Base-by-base conservation (phyloP, 2,888 invertebrate genomes). In the Ochlodes sylvanus region DNA sequence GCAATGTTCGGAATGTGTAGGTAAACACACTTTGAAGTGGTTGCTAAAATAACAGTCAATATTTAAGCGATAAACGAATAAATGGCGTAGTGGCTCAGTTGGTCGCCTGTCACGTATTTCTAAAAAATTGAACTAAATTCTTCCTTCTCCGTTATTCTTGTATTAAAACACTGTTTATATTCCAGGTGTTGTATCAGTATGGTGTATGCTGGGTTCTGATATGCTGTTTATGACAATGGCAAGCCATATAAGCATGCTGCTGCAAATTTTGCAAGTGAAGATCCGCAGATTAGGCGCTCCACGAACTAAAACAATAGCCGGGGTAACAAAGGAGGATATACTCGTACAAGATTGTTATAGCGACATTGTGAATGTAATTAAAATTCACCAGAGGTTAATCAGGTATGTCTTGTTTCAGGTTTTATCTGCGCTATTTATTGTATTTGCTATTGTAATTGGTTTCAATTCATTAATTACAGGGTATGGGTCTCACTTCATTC, bases 221-320 rank as follows among this genome's bases (percentile, higher is more conserved):
- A 75, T 90, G 19, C 73, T 90, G 19, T 89, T 90, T 71, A 87
- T 86, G 79, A 86, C 87, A 2, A 88, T 90, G 88, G 83, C 90
- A 0, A 89, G 86, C 66, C 88, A 90, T 69, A 89, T 90, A 58
- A 86, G 87, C 71, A 86, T 90, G 89, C 76, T 90, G 12, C 69
- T 90, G 12, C 82, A 84, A 7, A 70, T 88, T 2, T 73, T 90
- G 58, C 89, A 89, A 76, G 74, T 86, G 21, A 83, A 83, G 72
- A 86, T 90, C 68, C 84, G 87, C 1, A 76, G 76, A 1, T 52
- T 89, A 41, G 82, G 79, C 2, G 65, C 60, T 14, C 14, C 32
- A 12, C 41, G 41, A 32, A 32, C 47, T 2, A 60, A 71, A 0
- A 50, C 21, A 21, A n/a, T 27, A 19, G 55, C 44, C 21, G 34